Evolutionary conservation across 2,797 vertebrate species (phyloP).

Genomic region (Pangasius djambal): DNA sequence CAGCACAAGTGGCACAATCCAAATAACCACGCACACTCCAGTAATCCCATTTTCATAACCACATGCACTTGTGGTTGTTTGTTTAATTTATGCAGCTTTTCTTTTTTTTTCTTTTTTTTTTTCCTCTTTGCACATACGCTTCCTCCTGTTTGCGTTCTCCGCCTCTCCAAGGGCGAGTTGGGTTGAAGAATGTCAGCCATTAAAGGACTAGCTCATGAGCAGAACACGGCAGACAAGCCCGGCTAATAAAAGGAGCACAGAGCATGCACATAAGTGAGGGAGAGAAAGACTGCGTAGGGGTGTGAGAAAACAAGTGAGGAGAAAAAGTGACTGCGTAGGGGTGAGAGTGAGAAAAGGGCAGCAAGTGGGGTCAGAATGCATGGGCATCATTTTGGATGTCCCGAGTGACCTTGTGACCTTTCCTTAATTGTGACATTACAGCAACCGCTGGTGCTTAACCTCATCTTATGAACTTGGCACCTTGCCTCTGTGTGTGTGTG

Average conservation of each 20-base stretch:
- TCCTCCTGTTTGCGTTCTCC: neutral
- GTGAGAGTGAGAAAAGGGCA: conserved; percentile 3
- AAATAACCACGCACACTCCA: conserved; percentile 44
- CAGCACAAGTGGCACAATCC: conserved; percentile 34
- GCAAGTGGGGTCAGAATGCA: conserved; percentile 25
- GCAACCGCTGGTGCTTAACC: conserved; percentile 52
- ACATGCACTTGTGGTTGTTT: conserved; percentile 19
- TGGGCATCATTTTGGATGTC: conserved; percentile 42
- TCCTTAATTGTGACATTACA: conserved; percentile 59
- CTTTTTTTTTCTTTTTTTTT: neutral
- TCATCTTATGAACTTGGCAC: conserved; percentile 51
- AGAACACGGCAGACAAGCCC: conserved; percentile 10
- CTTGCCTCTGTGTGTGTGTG: conserved; percentile 8
- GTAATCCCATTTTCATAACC: conserved; percentile 22
- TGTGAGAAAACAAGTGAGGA: conserved; percentile 30
- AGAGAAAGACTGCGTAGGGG: conserved; percentile 16
- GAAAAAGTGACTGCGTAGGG: conserved; percentile 18
- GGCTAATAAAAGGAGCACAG: conserved; percentile 39
- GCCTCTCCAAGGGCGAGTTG: neutral
- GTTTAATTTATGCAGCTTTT: conserved; percentile 14
- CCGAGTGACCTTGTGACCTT: conserved; percentile 46
- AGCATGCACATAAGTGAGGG: neutral
- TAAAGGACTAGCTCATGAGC: conserved; percentile 13
- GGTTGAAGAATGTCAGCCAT: conserved; percentile 35
- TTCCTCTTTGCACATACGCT: neutral